Conservation (phyloP, 2,113 vertebrate species). For the Campylomormyrus numenius region DNA sequence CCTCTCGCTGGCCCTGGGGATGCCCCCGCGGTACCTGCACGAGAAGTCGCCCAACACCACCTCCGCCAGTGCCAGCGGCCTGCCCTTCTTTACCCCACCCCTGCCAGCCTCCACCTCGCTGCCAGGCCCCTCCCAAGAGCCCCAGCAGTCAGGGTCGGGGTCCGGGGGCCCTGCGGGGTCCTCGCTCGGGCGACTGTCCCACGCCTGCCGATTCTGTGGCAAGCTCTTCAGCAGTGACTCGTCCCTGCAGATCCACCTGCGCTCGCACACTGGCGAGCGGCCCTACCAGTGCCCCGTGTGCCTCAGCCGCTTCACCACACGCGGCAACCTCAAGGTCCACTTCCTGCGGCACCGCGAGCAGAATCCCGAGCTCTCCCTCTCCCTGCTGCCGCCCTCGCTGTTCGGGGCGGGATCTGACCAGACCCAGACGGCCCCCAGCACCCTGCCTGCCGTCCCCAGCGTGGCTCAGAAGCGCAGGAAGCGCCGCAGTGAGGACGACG, state of each 20-base stretch:
- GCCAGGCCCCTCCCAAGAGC: conserved; percentile 52
- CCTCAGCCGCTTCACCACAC: conserved; percentile 84
- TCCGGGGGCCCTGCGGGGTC: conserved; percentile 32
- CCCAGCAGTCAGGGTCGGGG: conserved; percentile 43
- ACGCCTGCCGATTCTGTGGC: conserved; percentile 82
- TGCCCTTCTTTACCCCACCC: conserved; percentile 49
- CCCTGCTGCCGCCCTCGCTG: conserved; percentile 70
- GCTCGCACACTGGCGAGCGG: conserved; percentile 83
- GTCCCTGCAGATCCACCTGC: conserved; percentile 83
- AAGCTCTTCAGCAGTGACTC: conserved; percentile 88
- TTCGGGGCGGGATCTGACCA: conserved; percentile 41
- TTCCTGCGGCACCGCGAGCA: conserved; percentile 85
- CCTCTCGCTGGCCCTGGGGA: conserved; percentile 57
- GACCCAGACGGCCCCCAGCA: conserved; percentile 47
- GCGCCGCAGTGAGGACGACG: conserved; percentile 59
- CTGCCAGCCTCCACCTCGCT: conserved; percentile 37
- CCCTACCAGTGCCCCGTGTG: conserved; percentile 89
- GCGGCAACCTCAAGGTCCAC: conserved; percentile 87
- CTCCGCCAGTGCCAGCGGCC: conserved; percentile 45
- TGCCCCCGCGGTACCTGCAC: conserved; percentile 64
- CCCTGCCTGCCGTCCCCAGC: conserved; percentile 51
- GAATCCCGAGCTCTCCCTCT: conserved; percentile 83
- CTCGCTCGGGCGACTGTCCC: conserved; percentile 54
- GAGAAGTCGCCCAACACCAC: conserved; percentile 67
- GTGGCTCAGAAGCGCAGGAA: conserved; percentile 61